These are phyloP conservation scores for Macaca mulatta DNA, from an alignment of 2,113 vertebrate species.

Conservation along the genomic window DNA sequence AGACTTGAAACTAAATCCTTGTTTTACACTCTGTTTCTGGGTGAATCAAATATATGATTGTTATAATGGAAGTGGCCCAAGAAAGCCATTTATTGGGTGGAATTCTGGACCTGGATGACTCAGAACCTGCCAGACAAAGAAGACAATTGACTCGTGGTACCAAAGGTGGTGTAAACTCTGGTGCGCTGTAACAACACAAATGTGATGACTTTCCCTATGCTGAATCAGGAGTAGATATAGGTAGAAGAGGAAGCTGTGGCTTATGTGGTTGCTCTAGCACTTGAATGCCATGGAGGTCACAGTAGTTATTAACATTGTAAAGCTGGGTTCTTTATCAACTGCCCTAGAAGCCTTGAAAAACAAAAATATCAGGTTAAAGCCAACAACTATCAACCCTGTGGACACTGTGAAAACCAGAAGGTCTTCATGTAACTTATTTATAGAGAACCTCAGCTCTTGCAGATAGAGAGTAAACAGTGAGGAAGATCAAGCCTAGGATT, in stretches of 20 bases:
- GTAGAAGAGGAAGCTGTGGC: background rate
- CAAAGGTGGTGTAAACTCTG: background rate
- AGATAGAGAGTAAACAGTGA: background rate
- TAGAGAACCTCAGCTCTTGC: background rate
- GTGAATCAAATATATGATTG: background rate
- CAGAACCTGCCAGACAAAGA: background rate
- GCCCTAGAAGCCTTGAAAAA: background rate
- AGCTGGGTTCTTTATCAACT: background rate
- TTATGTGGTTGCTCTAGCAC: accelerated
- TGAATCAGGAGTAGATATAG: accelerated
- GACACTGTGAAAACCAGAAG: background rate
- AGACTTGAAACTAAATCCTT: background rate
- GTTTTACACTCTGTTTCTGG: background rate
- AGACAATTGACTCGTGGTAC: background rate
- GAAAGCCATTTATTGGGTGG: background rate
- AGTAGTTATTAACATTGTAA: background rate
- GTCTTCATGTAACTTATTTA: background rate
- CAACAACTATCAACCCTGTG: background rate
- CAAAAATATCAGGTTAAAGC: background rate
- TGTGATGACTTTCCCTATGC: background rate
- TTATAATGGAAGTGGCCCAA: background rate
- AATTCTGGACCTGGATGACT: too few relatives aligned
- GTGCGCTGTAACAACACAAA: accelerated
- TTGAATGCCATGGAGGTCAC: background rate
- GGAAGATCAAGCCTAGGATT: background rate